phyloP scores from a whole-genome alignment of 2,888 invertebrate species.

The Drosophila suboccidentalis region DNA sequence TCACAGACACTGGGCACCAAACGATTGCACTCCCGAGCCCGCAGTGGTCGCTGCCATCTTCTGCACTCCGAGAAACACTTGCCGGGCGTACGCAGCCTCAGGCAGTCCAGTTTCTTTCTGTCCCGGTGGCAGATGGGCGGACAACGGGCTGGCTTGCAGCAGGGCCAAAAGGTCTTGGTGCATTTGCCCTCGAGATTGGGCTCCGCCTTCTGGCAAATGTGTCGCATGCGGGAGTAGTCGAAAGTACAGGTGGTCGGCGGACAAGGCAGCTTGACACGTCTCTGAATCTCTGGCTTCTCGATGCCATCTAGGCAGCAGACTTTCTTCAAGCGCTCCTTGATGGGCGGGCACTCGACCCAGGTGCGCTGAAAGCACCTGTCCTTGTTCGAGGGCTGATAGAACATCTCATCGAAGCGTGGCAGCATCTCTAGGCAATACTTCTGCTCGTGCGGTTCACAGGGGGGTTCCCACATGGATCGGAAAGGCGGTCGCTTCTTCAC shows the following conservation, averaged over 20 bases:
- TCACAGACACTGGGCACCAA: neutral
- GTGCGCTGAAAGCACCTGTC: slow-evolving; percentile 66
- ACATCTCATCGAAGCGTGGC: slow-evolving; percentile 65
- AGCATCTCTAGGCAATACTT: slow-evolving; percentile 32
- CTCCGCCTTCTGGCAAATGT: slow-evolving; percentile 28
- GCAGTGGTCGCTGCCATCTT: slow-evolving; percentile 1
- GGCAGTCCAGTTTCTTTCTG: slow-evolving; percentile 18
- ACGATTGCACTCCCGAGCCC: neutral
- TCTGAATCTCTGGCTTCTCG: slow-evolving; percentile 53
- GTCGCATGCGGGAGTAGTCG: slow-evolving; percentile 35
- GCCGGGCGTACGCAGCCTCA: slow-evolving; percentile 46
- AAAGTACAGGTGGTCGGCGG: slow-evolving; percentile 26
- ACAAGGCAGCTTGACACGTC: slow-evolving; percentile 30
- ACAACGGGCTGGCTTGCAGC: slow-evolving; percentile 52
- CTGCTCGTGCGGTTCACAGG: slow-evolving; percentile 3
- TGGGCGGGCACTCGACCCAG: slow-evolving; percentile 71
- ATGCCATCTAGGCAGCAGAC: slow-evolving; percentile 60
- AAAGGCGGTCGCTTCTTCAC: slow-evolving; percentile 24
- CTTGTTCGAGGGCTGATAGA: slow-evolving; percentile 54
- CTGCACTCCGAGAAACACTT: slow-evolving; percentile 59
- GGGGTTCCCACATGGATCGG: slow-evolving; percentile 64
- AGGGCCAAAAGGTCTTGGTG: slow-evolving; percentile 44
- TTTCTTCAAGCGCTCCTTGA: slow-evolving; percentile 41
- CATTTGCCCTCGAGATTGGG: slow-evolving; percentile 23
- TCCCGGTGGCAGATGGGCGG: slow-evolving; percentile 18